Evolutionary conservation across 1,140 invertebrate genomes (phyloP).

Genomic region (Bombus fervidus): DNA sequence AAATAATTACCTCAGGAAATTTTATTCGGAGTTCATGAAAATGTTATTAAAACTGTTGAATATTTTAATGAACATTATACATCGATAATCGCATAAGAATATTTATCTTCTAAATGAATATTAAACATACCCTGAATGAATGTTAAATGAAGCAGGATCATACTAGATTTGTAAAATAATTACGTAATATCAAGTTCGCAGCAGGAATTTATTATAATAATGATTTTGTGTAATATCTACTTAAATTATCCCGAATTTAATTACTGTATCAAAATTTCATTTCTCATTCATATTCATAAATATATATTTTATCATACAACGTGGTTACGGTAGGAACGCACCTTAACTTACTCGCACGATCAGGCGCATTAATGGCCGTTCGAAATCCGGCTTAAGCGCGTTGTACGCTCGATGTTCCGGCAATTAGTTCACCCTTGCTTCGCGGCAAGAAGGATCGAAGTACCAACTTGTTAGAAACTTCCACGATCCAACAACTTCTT

Average conservation of each 20-base stretch:
- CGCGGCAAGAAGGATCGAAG: background rate
- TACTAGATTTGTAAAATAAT: no score
- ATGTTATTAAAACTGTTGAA: background rate
- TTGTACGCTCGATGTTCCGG: conserved; percentile 22
- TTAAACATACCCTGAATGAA: no score
- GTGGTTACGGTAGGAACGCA: background rate
- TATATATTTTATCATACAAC: background rate
- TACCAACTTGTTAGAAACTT: background rate
- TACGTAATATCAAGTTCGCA: no score
- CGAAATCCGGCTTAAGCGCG: conserved; percentile 41
- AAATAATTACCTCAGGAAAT: background rate
- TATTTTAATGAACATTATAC: no score
- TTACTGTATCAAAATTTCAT: no score
- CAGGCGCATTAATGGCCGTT: conserved; percentile 46
- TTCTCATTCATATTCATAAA: no score
- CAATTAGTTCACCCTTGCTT: conserved; percentile 28
- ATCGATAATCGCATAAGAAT: no score
- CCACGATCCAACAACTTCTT: background rate
- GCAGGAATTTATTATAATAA: no score
- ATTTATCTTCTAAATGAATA: no score
- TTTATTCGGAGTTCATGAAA: background rate
- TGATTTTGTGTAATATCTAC: no score
- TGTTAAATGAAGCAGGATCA: no score
- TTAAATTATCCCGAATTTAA: no score
- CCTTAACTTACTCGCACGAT: conserved; percentile 28